A percentile compares a stretch with the other conserved stretches of the same genome.
Conservation (phyloP, 2,888 invertebrate genomes). For the Trachelus troglodyta region DNA sequence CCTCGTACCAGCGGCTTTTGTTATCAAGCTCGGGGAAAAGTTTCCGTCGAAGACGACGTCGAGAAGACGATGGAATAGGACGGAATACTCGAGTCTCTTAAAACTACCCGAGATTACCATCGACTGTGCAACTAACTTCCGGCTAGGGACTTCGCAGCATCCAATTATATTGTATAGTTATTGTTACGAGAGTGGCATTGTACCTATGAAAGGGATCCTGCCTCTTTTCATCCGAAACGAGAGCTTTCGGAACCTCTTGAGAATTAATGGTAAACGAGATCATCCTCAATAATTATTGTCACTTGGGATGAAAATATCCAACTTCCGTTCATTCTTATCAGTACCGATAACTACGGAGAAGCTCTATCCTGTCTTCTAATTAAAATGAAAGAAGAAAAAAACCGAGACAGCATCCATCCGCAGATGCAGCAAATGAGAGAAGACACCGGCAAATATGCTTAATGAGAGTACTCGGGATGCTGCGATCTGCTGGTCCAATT, state of each 20-base stretch:
- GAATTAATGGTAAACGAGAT: neutral
- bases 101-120: conserved; percentile 36
- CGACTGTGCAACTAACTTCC: conserved; percentile 38
- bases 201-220: neutral
- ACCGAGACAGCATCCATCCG: neutral
- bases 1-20: conserved; percentile 3
- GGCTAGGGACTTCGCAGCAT: conserved; percentile 29
- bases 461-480: neutral
- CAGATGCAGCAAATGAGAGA: neutral
- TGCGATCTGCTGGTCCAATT: neutral
- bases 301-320: neutral
- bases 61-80: neutral
- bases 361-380: neutral
- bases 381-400: too few relatives aligned
- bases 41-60: conserved; percentile 10
- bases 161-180: conserved; percentile 9
- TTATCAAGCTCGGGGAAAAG: conserved; percentile 14
- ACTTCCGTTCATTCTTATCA: neutral
- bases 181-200: neutral
- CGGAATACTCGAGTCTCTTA: conserved; percentile 28
- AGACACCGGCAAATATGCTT: neutral
- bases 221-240: neutral
- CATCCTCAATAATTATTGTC: neutral
- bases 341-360: neutral
- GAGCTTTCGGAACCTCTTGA: neutral